Base-by-base conservation (phyloP, 2,113 vertebrate species). In the Stictonetta naevosa region DNA sequence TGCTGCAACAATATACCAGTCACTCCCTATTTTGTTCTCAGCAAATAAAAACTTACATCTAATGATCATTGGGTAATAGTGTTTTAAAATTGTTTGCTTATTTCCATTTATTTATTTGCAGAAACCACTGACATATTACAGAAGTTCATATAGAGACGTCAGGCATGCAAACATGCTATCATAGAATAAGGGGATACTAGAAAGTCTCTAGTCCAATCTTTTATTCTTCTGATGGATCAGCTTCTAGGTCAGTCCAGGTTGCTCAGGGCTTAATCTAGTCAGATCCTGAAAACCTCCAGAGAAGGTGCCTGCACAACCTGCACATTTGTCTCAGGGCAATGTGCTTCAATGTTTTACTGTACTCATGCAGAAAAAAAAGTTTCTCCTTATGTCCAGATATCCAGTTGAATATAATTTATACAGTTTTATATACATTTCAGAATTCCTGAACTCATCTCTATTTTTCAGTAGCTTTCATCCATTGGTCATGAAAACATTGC, bases 151-250 rank as follows among this genome's bases (percentile, higher is more conserved):
- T 17, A 42, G 38, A 66, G 42, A 34, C 2, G 6, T 48, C 42
- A 48, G 46, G 19, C 18, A 11, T 12, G 14, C 3, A 53, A 3
- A 40, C 6, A 22, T 9, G 2, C 0, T 66, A 8, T n/a, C 9
- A 28, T 1, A n/a, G 20, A 4, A 38, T 38, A 33, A 59, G 55
- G 4, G 4, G 9, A 17, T 25, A 2, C 71, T 40, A 42, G 29
- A 12, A 90, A 46, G 3, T 71, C 6, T 71, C 38, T 58, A 2
- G 1, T 16, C 55, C 33, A 74, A 5, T 16, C 3, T 42, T 16
- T 42, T 16, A 12, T 42, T 7, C 11, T 68, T 31, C 5, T 40
- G 22, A 6, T 38, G 3, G 2, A 25, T 38, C 14, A 78, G 12
- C 2, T n/a, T 19, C 2, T 0, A 68, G 48, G 38, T 87, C 42